Percentiles rank a stretch among this genome's conserved stretches.
Conservation (phyloP, 2,797 vertebrate species). For the Lateolabrax maculatus region DNA sequence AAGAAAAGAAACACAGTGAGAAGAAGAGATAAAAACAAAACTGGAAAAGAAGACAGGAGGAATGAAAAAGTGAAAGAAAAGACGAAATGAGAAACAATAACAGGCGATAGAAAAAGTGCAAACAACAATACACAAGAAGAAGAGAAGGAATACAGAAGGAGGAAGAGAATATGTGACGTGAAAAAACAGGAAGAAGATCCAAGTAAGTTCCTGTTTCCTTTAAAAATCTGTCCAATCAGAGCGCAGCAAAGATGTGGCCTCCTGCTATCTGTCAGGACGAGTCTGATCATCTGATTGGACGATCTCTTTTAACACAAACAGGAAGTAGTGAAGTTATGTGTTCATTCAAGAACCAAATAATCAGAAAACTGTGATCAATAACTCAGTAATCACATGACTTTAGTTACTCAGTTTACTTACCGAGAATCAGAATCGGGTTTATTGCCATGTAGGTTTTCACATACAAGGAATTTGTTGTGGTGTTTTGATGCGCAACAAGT, state of each 20-base stretch:
- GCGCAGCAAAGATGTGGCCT: neutral
- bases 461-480: no score
- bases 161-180: conserved; percentile 13
- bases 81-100: neutral
- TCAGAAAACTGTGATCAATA: no score
- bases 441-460: no score
- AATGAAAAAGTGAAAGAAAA: neutral
- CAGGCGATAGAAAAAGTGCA: neutral
- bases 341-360: no score
- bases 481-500: no score
- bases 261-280: no score
- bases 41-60: neutral
- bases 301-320: neutral
- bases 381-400: no score
- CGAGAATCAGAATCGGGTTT: no score
- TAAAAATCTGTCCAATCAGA: conserved; percentile 5
- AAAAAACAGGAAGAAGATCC: neutral
- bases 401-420: no score
- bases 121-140: neutral
- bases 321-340: neutral
- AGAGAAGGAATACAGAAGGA: neutral
- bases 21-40: neutral
- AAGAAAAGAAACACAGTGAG: neutral
- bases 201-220: conserved; percentile 10
- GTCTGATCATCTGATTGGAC: neutral